These are phyloP conservation scores for Gymnoscelis rufifasciata DNA, from an alignment of 2,888 invertebrate species.

Conservation along the genomic window DNA sequence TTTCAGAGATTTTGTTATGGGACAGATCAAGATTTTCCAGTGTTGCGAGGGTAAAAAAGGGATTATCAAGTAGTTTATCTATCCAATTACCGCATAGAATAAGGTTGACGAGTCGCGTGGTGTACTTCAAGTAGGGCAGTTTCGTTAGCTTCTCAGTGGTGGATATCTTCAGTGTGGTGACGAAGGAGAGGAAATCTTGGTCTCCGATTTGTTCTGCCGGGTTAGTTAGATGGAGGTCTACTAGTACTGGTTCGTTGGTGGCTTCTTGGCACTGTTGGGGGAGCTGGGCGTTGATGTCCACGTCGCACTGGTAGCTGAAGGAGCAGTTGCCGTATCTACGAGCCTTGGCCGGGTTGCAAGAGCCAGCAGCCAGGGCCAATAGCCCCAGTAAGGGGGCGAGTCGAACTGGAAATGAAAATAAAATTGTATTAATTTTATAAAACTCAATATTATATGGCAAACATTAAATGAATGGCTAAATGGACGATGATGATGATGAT, in stretches of 20 bases:
- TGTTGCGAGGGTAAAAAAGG: constrained; percentile 46
- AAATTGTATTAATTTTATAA: no score
- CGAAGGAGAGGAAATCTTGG: constrained; percentile 38
- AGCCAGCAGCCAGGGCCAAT: constrained; percentile 33
- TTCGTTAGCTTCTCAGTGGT: constrained; percentile 45
- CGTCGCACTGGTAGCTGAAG: constrained; percentile 45
- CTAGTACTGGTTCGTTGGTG: constrained; percentile 45
- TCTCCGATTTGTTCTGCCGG: constrained; percentile 44
- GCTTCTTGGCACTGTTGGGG: constrained; percentile 51
- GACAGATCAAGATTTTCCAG: constrained; percentile 55
- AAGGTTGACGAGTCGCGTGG: constrained; percentile 45
- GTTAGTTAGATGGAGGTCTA: constrained; percentile 49
- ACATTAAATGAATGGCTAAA: no score
- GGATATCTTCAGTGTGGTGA: constrained; percentile 48
- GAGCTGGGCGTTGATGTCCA: constrained; percentile 42
- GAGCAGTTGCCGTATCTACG: constrained; percentile 40
- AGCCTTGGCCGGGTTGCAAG: constrained; percentile 43
- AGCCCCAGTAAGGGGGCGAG: constrained; percentile 34
- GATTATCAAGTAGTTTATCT: constrained; percentile 37
- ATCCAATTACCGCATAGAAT: constrained; percentile 45
- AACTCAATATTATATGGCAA: no score
- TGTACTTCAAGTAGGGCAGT: constrained; percentile 48
- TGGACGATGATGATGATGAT: no score
- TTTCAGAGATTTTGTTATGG: constrained; percentile 43
- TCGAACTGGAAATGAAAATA: constrained; percentile 41